Conservation (phyloP, 2,113 vertebrate genomes). For the Taxidea taxus region DNA sequence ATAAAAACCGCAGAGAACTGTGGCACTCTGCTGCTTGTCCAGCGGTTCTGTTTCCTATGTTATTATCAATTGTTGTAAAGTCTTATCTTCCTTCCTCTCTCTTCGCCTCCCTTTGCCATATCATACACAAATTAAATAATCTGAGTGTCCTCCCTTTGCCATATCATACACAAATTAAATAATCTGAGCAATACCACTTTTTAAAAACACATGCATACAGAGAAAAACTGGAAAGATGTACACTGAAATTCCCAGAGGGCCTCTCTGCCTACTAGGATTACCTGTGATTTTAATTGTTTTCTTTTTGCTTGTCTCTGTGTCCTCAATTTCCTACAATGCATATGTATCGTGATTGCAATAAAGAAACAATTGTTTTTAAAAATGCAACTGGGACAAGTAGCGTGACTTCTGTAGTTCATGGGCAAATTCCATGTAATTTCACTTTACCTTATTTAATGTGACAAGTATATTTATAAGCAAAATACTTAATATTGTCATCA, state of each 20-base stretch:
- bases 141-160: background rate
- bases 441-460: background rate
- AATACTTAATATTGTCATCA: background rate
- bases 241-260: background rate
- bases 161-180: background rate
- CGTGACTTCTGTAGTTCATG: background rate
- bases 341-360: background rate
- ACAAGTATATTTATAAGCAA: background rate
- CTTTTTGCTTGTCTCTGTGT: background rate
- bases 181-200: background rate
- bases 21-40: no score
- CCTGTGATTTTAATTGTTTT: background rate
- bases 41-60: background rate
- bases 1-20: background rate
- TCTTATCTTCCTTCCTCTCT: background rate
- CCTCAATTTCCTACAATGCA: background rate
- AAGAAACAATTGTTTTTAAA: background rate
- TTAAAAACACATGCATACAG: background rate
- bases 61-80: background rate
- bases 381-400: background rate
- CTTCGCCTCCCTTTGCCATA: background rate
- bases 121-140: background rate
- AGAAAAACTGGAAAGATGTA: background rate
- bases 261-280: background rate
- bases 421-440: background rate